Percentiles rank a stretch among this genome's conserved stretches.
These are phyloP conservation scores for Phocoena sinus DNA, from an alignment of 2,113 vertebrate genomes.

Conservation along the genomic window DNA sequence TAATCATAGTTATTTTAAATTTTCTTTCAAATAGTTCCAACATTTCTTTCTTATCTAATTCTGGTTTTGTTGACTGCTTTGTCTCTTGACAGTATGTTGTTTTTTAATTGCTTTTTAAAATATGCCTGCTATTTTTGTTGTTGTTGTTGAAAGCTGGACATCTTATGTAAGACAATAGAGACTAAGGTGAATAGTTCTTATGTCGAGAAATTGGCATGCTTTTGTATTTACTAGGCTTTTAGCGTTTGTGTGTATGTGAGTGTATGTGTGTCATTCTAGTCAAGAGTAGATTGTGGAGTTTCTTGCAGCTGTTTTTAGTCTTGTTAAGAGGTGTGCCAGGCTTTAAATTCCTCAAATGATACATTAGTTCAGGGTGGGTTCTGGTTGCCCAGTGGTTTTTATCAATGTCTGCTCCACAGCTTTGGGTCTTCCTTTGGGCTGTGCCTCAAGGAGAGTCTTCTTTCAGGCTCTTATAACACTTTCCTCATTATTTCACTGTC, in stretches of 20 bases:
- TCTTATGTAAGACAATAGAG: neutral
- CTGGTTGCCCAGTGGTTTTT: fast-evolving
- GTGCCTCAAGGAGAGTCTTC: neutral
- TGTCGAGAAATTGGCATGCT: neutral
- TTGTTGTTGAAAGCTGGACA: neutral
- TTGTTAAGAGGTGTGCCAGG: neutral
- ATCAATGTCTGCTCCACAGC: neutral
- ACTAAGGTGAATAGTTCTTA: neutral
- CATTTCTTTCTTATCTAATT: neutral
- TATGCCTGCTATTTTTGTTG: neutral
- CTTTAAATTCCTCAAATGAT: neutral
- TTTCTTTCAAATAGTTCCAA: neutral
- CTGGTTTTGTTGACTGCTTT: neutral
- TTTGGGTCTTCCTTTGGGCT: neutral
- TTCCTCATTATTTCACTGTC: neutral
- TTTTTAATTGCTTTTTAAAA: neutral
- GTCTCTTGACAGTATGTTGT: neutral
- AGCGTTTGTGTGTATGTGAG: neutral
- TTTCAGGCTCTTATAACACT: neutral
- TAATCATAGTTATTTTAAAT: neutral
- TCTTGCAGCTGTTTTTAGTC: neutral
- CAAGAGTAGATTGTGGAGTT: neutral
- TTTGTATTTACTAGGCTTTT: neutral
- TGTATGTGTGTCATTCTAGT: neutral
- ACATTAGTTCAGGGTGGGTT: neutral